Conservation (phyloP, 2,113 vertebrate species). For the Tachycineta bicolor region DNA sequence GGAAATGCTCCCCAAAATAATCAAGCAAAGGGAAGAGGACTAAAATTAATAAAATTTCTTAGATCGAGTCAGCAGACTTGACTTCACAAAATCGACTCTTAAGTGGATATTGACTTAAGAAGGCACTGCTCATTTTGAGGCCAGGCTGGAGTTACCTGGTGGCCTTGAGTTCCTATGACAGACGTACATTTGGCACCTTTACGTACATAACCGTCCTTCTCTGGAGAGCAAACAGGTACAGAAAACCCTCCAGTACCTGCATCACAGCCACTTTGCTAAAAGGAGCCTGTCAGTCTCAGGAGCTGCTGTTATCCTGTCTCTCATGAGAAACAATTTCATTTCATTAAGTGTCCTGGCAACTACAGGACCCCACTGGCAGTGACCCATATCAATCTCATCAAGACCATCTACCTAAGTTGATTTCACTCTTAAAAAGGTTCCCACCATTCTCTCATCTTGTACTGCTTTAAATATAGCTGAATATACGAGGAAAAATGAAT, state of each 20-base stretch:
- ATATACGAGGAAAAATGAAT: neutral
- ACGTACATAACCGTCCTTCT: neutral
- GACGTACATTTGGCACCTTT: neutral
- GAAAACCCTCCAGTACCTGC: neutral
- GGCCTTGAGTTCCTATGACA: neutral
- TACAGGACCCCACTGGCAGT: neutral
- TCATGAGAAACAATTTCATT: neutral
- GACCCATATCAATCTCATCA: neutral
- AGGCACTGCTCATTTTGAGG: neutral
- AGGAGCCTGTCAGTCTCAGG: neutral
- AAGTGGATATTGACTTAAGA: neutral
- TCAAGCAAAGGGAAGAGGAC: neutral
- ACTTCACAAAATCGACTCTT: rapidly evolving
- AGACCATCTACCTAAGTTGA: neutral
- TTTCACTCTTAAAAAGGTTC: neutral
- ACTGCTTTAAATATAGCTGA: neutral
- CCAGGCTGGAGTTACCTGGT: neutral
- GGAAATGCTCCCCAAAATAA: neutral
- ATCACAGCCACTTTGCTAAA: neutral
- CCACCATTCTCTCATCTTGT: neutral
- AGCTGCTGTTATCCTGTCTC: neutral
- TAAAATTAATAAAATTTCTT: neutral
- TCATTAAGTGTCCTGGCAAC: neutral
- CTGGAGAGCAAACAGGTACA: neutral
- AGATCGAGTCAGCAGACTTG: neutral